phyloP scores from a whole-genome alignment of 2,888 invertebrate genomes.

The Chalcis sispes region DNA sequence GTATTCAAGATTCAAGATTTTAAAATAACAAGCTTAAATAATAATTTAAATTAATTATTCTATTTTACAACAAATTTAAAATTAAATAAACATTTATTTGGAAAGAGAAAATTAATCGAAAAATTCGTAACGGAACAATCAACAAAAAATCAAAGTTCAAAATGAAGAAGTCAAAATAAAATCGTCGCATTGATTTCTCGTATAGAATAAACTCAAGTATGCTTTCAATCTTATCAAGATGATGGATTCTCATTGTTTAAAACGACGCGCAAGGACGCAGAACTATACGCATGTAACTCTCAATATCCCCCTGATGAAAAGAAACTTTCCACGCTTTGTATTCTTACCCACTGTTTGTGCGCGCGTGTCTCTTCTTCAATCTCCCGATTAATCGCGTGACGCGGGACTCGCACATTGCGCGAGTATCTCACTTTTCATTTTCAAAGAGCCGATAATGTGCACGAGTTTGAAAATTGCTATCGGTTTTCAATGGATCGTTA shows the following conservation, averaged over 20 bases:
- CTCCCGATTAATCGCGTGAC: slow-evolving; percentile 53
- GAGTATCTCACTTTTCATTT: slow-evolving; percentile 54
- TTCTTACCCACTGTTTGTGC: slow-evolving; percentile 8
- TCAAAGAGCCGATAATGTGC: background rate
- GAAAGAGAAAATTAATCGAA: no score
- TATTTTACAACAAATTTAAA: no score
- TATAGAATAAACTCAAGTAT: slow-evolving; percentile 14
- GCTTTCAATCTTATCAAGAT: slow-evolving; percentile 54
- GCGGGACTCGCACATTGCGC: slow-evolving; percentile 47
- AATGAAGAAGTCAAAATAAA: background rate
- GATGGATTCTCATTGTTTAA: slow-evolving; percentile 56
- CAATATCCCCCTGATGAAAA: slow-evolving; percentile 42
- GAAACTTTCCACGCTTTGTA: slow-evolving; percentile 40
- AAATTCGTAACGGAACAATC: no score
- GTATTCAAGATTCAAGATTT: no score
- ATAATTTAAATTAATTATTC: no score
- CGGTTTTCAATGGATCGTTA: slow-evolving; percentile 31
- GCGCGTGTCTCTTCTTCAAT: slow-evolving; percentile 54
- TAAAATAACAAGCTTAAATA: no score
- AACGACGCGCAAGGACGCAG: slow-evolving; percentile 10
- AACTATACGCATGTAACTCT: background rate
- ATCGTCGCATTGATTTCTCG: slow-evolving; percentile 47
- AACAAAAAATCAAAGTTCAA: no score
- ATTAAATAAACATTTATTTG: no score
- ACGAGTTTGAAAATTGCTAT: slow-evolving; percentile 31